Conservation (phyloP, 2,113 vertebrate species). For the Calidris pygmaea region DNA sequence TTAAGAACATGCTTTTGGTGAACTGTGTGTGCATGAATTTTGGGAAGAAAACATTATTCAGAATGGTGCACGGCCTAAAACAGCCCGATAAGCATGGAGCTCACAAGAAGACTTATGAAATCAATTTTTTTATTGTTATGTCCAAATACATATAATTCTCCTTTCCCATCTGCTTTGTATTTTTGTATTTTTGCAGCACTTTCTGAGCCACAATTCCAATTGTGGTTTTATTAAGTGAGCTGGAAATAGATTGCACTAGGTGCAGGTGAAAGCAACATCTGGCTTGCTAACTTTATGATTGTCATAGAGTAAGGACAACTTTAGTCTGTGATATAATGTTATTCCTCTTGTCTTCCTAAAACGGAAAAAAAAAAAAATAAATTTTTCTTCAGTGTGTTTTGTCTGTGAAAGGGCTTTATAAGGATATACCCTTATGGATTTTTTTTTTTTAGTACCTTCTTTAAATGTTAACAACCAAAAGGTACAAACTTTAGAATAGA, state of each 20-base stretch:
- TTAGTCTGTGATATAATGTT: background rate
- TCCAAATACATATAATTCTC: background rate
- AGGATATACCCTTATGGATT: background rate
- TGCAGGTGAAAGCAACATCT: constrained; percentile 34
- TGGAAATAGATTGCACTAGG: background rate
- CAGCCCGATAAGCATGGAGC: background rate
- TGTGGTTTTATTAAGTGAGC: constrained; percentile 11
- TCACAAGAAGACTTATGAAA: background rate
- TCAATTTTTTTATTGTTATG: background rate
- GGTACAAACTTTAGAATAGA: background rate
- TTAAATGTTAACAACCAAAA: background rate
- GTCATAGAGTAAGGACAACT: background rate
- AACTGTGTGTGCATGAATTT: background rate
- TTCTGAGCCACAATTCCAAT: background rate
- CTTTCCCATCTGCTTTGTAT: background rate
- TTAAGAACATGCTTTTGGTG: background rate
- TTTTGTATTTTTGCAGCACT: background rate
- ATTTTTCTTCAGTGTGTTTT: background rate
- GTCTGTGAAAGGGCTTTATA: background rate
- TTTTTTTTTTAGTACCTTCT: background rate
- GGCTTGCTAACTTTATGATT: background rate
- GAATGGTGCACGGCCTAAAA: background rate
- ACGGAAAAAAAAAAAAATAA: background rate
- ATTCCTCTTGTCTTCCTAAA: background rate
- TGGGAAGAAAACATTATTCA: background rate